Base-by-base conservation (phyloP, 1,140 invertebrate genomes). In the Calosoma granatense region DNA sequence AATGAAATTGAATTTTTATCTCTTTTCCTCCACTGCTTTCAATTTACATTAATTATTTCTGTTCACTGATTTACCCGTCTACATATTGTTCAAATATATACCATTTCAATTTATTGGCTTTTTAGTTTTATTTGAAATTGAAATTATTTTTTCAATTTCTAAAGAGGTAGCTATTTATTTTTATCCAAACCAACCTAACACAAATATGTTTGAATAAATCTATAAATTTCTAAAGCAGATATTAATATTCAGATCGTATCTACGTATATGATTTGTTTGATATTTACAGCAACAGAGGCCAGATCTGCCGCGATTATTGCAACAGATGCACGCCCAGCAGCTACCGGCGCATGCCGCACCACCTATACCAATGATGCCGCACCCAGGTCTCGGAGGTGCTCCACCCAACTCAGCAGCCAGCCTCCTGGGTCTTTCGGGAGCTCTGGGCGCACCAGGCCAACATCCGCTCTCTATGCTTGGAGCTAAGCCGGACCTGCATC, bases 271-370 rank as follows among this genome's bases (percentile, higher is more conserved):
- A n/a, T n/a, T n/a, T n/a, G n/a, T n/a, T n/a, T n/a, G n/a, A n/a
- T n/a, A n/a, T 59, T 78, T 80, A 22, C 76, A 88, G 85, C 85
- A 87, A 83, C 85, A 87, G 71, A 78, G 86, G 67, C 83, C 86
- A 26, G 86, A 88, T 69, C 70, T 88, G 53, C 86, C 85, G 1
- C 78, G 86, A 69, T 66, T 88, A 62, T 70, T 88, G 70, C 90
- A 92, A 72, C 90, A 94, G 76, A 92, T 94, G 88, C 91, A 94
- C 67, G 90, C 91, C 4, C 85, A 91, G 67, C 88, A 93, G 71
- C 67, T 94, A 59, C 89, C 89, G 15, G 75, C 76, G 1, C 84
- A 87, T 63, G 84, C 87, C 1, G 79, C 78, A 6, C 89, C 92
- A 66, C 78, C 85, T 58, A 76, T 85, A 15, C 81, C 82, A 11